Conservation (phyloP, 2,888 invertebrate genomes). For the Schizotus pectinicornis region DNA sequence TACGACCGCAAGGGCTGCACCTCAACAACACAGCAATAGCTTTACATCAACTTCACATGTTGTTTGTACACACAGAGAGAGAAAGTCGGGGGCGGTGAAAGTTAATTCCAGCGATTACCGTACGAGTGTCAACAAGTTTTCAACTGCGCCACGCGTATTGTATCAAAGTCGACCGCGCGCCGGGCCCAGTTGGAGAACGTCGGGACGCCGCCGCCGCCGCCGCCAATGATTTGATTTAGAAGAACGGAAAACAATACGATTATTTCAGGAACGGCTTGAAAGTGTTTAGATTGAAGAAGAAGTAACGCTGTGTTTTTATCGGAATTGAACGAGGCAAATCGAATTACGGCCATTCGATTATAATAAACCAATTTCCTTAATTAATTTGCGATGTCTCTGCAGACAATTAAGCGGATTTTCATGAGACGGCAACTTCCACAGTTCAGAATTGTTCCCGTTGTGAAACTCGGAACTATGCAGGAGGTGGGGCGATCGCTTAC, state of each 20-base stretch:
- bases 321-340: constrained; percentile 16
- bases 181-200: background rate
- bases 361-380: constrained; percentile 23
- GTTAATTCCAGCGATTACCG: constrained; percentile 19
- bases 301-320: constrained; percentile 18
- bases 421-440: background rate
- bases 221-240: too few species aligned
- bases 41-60: constrained; percentile 6
- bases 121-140: constrained; percentile 1
- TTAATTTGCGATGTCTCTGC: constrained; percentile 21
- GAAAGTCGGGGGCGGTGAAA: constrained; percentile 2
- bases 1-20: background rate
- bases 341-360: constrained; percentile 25
- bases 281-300: too few species aligned
- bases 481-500: background rate
- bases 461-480: too few species aligned
- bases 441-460: too few species aligned
- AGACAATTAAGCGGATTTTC: constrained; percentile 13
- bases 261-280: too few species aligned
- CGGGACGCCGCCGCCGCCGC: too few species aligned
- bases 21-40: background rate
- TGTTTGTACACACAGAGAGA: background rate
- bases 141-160: too few species aligned
- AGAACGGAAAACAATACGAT: too few species aligned
- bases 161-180: background rate